Evolutionary conservation across 2,888 invertebrate species (phyloP).

Genomic region (Dicycla oo): DNA sequence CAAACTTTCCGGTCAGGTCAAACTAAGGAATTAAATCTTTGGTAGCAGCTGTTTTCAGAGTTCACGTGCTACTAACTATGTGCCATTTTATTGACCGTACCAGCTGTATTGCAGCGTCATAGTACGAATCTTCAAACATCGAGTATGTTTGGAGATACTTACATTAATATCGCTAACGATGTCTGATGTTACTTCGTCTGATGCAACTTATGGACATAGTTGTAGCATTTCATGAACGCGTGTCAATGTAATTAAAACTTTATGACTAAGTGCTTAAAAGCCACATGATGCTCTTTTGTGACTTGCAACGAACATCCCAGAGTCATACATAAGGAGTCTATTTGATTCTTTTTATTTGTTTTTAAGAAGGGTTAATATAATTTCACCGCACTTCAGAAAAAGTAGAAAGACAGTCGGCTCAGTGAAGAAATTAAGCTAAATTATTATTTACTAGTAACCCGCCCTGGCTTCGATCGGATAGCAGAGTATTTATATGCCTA

Average conservation of each 20-base stretch:
- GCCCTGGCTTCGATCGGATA: no score
- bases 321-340: no score
- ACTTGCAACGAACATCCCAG: not conserved
- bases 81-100: not conserved
- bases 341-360: not conserved
- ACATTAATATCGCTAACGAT: slow-evolving; percentile 36
- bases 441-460: not conserved
- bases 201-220: not conserved
- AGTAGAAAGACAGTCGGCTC: not conserved
- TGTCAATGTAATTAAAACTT: not conserved
- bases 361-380: not conserved
- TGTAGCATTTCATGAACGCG: not conserved
- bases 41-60: not conserved
- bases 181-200: slow-evolving; percentile 29
- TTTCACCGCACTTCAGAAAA: not conserved
- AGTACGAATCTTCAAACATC: slow-evolving; percentile 8
- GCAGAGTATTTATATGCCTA: no score
- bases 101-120: not conserved
- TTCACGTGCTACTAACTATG: not conserved
- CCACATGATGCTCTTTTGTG: not conserved
- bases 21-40: not conserved
- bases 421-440: no score
- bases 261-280: not conserved
- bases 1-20: not conserved
- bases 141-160: no score